Evolutionary conservation across 1,140 invertebrate genomes (phyloP).

Genomic region (Brachionus calyciflorus): DNA sequence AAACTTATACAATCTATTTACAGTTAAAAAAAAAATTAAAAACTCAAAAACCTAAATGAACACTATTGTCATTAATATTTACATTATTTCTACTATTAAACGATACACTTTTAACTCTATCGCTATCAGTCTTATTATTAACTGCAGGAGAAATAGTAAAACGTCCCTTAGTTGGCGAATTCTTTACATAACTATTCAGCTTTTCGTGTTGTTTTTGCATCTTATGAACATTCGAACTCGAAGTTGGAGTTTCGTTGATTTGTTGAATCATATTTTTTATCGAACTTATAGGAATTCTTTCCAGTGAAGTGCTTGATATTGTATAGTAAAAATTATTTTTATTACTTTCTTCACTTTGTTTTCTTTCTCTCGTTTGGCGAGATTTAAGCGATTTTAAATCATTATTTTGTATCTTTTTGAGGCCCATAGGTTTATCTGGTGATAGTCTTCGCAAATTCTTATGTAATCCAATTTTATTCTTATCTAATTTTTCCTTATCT

Average conservation of each 20-base stretch:
- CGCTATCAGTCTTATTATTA: neutral
- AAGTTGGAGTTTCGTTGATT: neutral
- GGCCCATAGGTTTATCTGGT: neutral
- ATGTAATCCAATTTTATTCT: slow-evolving; percentile 15
- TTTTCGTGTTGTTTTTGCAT: slow-evolving; percentile 16
- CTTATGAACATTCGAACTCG: neutral
- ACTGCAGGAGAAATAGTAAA: neutral
- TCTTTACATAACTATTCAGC: neutral
- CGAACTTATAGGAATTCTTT: neutral
- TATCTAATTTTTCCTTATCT: slow-evolving; percentile 2
- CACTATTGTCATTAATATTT: neutral
- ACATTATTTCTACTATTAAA: slow-evolving; percentile 13
- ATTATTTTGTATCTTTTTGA: neutral
- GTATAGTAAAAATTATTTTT: neutral
- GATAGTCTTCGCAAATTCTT: neutral
- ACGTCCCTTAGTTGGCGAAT: neutral
- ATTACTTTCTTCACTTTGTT: neutral
- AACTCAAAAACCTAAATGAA: no score
- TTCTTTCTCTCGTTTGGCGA: neutral
- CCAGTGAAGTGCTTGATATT: neutral
- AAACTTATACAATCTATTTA: no score
- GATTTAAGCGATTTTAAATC: neutral
- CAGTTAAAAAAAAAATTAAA: no score
- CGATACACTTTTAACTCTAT: neutral
- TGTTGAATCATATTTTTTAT: neutral